Percentiles rank a stretch among this genome's conserved stretches.
These are phyloP conservation scores for Hippocampus guttulatus DNA, from an alignment of 2,113 vertebrate genomes.

Conservation along the genomic window DNA sequence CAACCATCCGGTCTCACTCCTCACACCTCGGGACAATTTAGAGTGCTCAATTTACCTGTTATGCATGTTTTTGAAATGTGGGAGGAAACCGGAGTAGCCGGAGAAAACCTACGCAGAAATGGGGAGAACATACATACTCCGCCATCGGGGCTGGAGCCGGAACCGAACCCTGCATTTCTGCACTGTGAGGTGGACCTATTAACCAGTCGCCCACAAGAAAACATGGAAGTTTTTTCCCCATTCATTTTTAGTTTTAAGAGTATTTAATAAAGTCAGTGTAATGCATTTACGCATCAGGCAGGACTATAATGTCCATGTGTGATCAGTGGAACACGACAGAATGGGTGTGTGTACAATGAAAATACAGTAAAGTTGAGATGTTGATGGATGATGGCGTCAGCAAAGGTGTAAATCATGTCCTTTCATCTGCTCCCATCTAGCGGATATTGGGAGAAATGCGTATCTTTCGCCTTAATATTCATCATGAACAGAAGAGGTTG, in stretches of 20 bases:
- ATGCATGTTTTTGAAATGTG: no score
- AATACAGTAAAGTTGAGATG: not conserved
- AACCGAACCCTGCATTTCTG: no score
- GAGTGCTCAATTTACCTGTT: no score
- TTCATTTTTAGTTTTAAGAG: not conserved
- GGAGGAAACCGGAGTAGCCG: no score
- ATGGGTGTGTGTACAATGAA: constrained; percentile 1
- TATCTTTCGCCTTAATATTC: not conserved
- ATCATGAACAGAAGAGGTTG: not conserved
- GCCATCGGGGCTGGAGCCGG: no score
- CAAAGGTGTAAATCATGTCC: not conserved
- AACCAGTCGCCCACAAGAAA: not conserved
- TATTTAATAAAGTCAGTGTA: not conserved
- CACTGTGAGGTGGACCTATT: no score
- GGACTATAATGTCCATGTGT: constrained; percentile 28
- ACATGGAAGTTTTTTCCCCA: not conserved
- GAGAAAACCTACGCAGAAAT: no score
- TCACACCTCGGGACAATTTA: no score
- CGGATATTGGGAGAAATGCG: not conserved
- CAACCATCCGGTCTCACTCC: no score
- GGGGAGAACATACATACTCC: no score
- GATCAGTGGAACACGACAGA: constrained; percentile 17
- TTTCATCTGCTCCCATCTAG: constrained; percentile 46
- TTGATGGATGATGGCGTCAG: not conserved
- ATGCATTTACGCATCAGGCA: not conserved